These are phyloP conservation scores for Drosophila gunungcola DNA, from an alignment of 1,140 invertebrate genomes.

Conservation along the genomic window DNA sequence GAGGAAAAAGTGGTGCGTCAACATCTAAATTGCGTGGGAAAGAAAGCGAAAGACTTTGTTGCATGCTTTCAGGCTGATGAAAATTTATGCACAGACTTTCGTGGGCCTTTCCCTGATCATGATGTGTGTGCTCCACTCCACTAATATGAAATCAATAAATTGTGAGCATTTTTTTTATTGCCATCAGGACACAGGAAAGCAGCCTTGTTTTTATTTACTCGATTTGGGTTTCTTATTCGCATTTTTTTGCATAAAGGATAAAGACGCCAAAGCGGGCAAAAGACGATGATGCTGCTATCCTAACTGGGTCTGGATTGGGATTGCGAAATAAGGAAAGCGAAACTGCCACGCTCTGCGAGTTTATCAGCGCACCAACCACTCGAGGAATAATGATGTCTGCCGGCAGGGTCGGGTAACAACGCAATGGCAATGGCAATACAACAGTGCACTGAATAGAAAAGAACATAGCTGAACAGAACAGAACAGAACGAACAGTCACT, in stretches of 20 bases:
- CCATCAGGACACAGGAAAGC: slow-evolving; percentile 33
- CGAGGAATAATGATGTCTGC: slow-evolving; percentile 77
- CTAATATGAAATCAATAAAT: slow-evolving; percentile 82
- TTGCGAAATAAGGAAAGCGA: slow-evolving; percentile 20
- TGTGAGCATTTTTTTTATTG: slow-evolving; percentile 69
- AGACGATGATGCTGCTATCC: slow-evolving; percentile 48
- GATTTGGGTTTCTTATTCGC: slow-evolving; percentile 62
- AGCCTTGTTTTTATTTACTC: slow-evolving; percentile 63
- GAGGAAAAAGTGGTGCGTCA: slow-evolving; percentile 15
- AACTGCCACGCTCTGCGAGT: slow-evolving; percentile 69
- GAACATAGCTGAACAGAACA: neutral
- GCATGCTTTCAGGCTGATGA: slow-evolving; percentile 66
- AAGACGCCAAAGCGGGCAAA: slow-evolving; percentile 39
- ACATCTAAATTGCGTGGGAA: slow-evolving; percentile 31
- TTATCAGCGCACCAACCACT: slow-evolving; percentile 74
- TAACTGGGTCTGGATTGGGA: slow-evolving; percentile 9
- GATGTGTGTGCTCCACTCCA: slow-evolving; percentile 32
- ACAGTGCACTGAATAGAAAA: slow-evolving; percentile 1
- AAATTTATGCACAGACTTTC: slow-evolving; percentile 61
- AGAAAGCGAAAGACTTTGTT: slow-evolving; percentile 40
- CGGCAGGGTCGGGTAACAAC: slow-evolving; percentile 40
- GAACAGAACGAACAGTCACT: slow-evolving; percentile 14
- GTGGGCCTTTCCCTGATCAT: slow-evolving; percentile 26
- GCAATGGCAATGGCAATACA: slow-evolving; percentile 28
- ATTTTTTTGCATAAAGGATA: slow-evolving; percentile 71